Evolutionary conservation across 1,140 invertebrate species (phyloP), one percentile per base, ranked within the genome.

Genomic region (Oscheius sp.): DNA sequence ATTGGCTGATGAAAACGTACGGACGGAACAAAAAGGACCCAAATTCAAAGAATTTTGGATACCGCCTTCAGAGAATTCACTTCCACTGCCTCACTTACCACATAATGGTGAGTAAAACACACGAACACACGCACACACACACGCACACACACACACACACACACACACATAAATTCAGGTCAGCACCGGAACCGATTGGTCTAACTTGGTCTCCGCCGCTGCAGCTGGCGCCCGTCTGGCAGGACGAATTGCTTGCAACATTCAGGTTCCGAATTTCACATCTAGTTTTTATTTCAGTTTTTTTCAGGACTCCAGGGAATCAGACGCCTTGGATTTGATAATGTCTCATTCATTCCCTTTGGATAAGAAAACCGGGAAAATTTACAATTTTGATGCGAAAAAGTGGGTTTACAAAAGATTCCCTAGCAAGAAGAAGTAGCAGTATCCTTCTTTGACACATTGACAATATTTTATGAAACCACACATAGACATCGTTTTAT

Each of bases 81-180:
- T 87, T 87, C 69, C 86, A 87, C 71, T 87, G 84, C 20, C 78
- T 87, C n/a, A 87, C 85, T 13, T 87, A 85, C 74, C 87, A 87
- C 75, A 85, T 87, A 35, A 81, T 86, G 55, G 86, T 85, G 31
- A 75, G 73, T 63, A 35, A 68, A 32, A 20, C 29, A 45, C 4
- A 18, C 15, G 26, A 67, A 32, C 29, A 7, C 20, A 28, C 15
- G 13, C 13, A 68, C 18, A 66, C 18, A 4, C 18, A 64, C n/a
- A n/a, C 7, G 10, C n/a, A 67, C 32, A 65, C 31, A 65, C 7
- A 7, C 10, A 23, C 13, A 65, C n/a, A 42, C 38, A n/a, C 38
- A 42, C 10, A 65, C 10, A 7, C 20, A 49, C 58, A 13, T 26
- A n/a, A n/a, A 65, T 73, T 29, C 29, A 78, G 49, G 74, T 83